Conservation (phyloP, 2,113 vertebrate genomes). For the Eubucco bourcierii region DNA sequence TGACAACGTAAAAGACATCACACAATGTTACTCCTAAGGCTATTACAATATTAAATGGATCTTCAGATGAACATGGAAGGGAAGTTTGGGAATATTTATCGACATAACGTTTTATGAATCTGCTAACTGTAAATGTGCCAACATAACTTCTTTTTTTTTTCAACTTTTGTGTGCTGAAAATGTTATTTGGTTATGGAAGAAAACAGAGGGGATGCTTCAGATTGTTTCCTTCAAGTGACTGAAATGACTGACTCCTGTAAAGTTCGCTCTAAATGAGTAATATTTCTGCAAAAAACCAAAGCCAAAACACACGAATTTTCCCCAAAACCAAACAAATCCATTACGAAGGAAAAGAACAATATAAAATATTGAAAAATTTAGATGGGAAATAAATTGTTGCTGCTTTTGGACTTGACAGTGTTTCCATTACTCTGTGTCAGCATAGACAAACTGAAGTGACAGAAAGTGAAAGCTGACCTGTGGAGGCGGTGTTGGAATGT, state of each 20-base stretch:
- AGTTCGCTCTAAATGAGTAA: neutral
- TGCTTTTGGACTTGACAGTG: neutral
- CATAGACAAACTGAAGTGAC: no score
- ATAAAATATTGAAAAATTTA: neutral
- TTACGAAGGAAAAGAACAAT: neutral
- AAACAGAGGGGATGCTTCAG: neutral
- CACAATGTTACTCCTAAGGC: neutral
- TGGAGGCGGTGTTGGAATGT: neutral
- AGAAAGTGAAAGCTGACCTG: neutral
- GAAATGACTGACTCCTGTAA: neutral
- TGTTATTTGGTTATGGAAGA: neutral
- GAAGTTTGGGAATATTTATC: neutral
- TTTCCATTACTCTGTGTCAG: rapidly evolving
- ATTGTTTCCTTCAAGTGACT: neutral
- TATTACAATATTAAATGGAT: neutral
- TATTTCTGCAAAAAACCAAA: neutral
- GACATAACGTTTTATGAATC: neutral
- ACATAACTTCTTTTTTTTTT: neutral
- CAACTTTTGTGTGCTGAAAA: neutral
- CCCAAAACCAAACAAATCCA: no score
- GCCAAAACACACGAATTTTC: neutral
- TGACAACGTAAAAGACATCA: neutral
- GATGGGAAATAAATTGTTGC: neutral
- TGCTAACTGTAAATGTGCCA: neutral
- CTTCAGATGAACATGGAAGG: neutral